phyloP scores from a whole-genome alignment of 2,797 vertebrate genomes.

The Xerus rutilus region DNA sequence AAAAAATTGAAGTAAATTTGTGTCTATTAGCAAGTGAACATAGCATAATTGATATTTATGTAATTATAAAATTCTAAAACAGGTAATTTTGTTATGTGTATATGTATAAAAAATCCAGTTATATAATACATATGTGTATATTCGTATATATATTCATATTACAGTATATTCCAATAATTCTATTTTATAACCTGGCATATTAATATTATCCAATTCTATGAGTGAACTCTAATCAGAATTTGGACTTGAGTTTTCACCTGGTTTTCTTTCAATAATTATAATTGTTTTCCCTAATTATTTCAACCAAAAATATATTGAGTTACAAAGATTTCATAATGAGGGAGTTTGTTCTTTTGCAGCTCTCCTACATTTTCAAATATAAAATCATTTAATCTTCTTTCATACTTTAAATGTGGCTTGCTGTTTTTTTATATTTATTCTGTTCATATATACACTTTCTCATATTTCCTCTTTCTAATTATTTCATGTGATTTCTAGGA shows the following conservation, averaged over 20 bases:
- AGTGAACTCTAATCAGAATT: background rate
- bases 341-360: background rate
- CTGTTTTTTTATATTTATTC: no score
- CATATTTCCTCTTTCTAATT: background rate
- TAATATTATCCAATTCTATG: background rate
- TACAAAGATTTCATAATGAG: background rate
- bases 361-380: background rate
- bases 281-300: background rate
- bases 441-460: background rate
- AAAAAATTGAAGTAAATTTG: background rate
- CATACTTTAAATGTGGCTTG: no score
- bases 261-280: background rate
- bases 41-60: background rate
- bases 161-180: background rate
- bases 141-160: no score
- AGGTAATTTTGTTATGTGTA: background rate
- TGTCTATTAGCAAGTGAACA: background rate
- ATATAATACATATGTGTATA: background rate
- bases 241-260: background rate
- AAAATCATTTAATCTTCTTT: background rate
- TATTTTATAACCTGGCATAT: background rate
- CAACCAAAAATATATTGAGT: background rate
- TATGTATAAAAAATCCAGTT: no score
- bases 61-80: background rate
- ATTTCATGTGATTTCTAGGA: background rate